Evolutionary conservation across 2,113 vertebrate species (phyloP).

Genomic region (Semnornis frantzii): DNA sequence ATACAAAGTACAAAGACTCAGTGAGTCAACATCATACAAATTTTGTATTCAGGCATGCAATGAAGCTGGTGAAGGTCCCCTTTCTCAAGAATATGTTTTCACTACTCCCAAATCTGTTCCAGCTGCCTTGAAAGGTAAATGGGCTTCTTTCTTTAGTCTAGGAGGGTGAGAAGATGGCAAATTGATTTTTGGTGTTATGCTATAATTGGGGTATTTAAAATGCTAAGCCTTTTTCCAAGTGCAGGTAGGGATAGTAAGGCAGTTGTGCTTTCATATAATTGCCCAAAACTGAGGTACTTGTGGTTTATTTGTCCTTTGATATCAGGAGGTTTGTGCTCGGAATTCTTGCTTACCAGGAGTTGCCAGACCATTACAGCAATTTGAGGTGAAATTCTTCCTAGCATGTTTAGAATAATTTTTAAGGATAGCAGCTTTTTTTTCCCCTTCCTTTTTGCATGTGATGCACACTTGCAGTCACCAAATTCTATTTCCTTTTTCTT

Average conservation of each 20-base stretch:
- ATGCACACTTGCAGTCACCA: not conserved
- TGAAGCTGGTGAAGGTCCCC: slow-evolving; percentile 94
- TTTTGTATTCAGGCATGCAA: slow-evolving; percentile 99
- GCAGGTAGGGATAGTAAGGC: not conserved
- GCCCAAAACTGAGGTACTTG: not conserved
- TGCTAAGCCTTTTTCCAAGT: not conserved
- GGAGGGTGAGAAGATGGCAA: not conserved
- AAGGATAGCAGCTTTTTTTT: not conserved
- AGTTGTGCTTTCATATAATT: not conserved
- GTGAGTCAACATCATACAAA: slow-evolving; percentile 93
- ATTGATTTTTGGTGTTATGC: not conserved
- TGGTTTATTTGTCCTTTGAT: not conserved
- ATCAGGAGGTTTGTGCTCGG: not conserved
- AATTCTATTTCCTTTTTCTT: not conserved
- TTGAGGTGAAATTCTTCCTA: not conserved
- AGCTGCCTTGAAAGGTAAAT: slow-evolving; percentile 91
- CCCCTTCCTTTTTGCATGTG: not conserved
- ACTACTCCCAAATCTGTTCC: slow-evolving; percentile 94
- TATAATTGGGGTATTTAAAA: not conserved
- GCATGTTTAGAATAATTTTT: not conserved
- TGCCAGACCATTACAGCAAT: not conserved
- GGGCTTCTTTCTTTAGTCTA: not conserved
- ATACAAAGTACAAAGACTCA: slow-evolving; percentile 98
- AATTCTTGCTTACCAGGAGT: not conserved
- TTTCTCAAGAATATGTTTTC: slow-evolving; percentile 94